Evolutionary conservation across 2,888 invertebrate genomes (phyloP), one percentile per base, ranked within the genome.

Genomic region (Pardosa pseudoannulata): DNA sequence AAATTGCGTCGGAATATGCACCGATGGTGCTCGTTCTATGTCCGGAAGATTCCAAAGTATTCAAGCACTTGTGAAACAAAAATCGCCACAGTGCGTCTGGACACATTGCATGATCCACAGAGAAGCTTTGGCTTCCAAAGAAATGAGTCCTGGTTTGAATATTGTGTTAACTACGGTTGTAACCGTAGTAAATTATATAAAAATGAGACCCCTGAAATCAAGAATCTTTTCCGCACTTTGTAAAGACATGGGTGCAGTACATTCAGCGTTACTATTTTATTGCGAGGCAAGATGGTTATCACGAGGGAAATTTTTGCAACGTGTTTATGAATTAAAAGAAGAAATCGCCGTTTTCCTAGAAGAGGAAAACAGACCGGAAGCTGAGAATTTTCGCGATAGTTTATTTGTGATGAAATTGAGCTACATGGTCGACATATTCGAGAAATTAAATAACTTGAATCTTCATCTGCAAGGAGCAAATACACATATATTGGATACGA

Each of bases 331-430:
- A 62, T 62, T 62, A 19, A 62, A 6, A 62, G 62, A 62, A 62
- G 62, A 62, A 73, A 73, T 73, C 73, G 56, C 73, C 32, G 32
- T 73, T 56, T 73, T 73, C 46, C 76, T 50, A 68, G 68, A 68
- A 76, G 68, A 76, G 27, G 76, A 68, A 76, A 76, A 68, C 68
- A 50, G 76, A 76, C 68, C 68, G 67, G 76, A 76, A 68, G 50
- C 68, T 68, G 68, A 71, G 78, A 79, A 79, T 56, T 79, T 79
- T 79, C 62, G 70, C 70, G 78, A 79, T 79, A 39, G 79, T 79
- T 79, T 79, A 79, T 70, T 79, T 79, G 62, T 70, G 79, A 70
- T 70, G 62, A 79, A 79, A 79, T 79, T 79, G 70, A 62, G 79
- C 62, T 79, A 79, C 70, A 39, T 79, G 79, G 70, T 79, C 70